Percentiles rank a stretch among this genome's conserved stretches.
phyloP scores from a whole-genome alignment of 2,113 vertebrate species.

The Megaceryle torquata region DNA sequence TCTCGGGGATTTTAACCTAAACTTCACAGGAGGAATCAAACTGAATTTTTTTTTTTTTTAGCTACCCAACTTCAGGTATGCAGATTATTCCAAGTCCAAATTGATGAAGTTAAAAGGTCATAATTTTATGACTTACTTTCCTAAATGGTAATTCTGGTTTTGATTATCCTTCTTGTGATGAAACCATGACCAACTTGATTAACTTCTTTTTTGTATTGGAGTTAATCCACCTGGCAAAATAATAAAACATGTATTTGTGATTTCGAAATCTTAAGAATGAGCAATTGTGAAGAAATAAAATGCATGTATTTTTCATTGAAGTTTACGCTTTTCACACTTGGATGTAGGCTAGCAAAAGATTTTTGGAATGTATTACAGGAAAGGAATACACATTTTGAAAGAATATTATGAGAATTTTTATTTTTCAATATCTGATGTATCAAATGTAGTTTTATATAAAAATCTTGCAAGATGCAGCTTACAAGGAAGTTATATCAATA shows the following conservation, averaged over 20 bases:
- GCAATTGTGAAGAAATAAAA: not conserved
- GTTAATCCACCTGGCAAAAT: not conserved
- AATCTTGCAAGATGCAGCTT: not conserved
- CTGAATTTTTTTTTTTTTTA: not conserved
- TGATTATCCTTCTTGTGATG: not conserved
- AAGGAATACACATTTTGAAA: not conserved
- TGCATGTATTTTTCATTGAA: not conserved
- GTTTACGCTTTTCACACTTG: not conserved
- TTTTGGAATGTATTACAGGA: not conserved
- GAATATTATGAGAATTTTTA: not conserved
- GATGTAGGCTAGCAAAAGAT: not conserved
- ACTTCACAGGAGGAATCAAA: not conserved
- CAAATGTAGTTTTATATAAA: not conserved
- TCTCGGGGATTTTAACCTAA: not conserved
- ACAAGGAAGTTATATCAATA: not conserved
- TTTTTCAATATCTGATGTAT: not conserved
- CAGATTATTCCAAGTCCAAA: not conserved
- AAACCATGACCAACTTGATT: not conserved
- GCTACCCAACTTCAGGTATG: not conserved
- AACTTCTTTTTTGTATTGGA: not conserved
- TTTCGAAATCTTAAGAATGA: not conserved
- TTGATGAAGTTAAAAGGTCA: not conserved
- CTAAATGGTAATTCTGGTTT: accelerated
- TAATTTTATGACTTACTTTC: not conserved
- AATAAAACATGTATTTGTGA: not conserved